These are phyloP conservation scores for Spodoptera littoralis DNA, from an alignment of 2,888 invertebrate species.

Conservation along the genomic window DNA sequence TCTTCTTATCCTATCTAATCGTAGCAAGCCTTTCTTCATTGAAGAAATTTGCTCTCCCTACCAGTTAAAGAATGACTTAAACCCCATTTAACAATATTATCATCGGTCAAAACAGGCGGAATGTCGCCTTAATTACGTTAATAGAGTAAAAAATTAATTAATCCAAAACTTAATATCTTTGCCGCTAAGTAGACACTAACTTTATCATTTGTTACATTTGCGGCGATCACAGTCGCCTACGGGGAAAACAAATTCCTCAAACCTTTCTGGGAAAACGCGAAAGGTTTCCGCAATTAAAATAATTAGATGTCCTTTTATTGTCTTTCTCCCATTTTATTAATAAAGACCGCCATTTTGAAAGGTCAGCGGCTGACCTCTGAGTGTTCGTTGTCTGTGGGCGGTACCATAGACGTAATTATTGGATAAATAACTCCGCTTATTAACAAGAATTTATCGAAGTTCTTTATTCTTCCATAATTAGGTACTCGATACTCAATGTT, in stretches of 20 bases:
- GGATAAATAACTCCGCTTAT: background rate
- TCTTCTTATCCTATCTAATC: too few relatives aligned
- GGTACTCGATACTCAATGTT: constrained; percentile 4
- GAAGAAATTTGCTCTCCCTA: too few relatives aligned
- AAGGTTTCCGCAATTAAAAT: background rate
- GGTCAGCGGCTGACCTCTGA: constrained; percentile 28
- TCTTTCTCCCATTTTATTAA: constrained; percentile 19
- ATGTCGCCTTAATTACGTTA: too few relatives aligned
- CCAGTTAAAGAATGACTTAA: too few relatives aligned
- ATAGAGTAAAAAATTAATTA: too few relatives aligned
- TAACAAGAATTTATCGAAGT: constrained; percentile 13
- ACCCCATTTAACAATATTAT: too few relatives aligned
- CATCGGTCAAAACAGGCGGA: too few relatives aligned
- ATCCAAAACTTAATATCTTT: too few relatives aligned
- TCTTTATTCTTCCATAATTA: background rate
- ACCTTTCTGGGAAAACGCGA: constrained; percentile 11
- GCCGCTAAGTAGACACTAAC: too few relatives aligned
- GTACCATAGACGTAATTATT: background rate
- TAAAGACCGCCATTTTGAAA: constrained; percentile 16
- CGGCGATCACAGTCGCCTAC: background rate
- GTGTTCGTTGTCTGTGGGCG: constrained; percentile 14
- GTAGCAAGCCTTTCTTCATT: too few relatives aligned
- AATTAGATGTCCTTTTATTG: background rate
- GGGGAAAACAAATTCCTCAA: background rate
- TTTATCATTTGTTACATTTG: too few relatives aligned